Base-by-base conservation (phyloP, 2,888 invertebrate genomes). In the Ramazzottius varieornatus region DNA sequence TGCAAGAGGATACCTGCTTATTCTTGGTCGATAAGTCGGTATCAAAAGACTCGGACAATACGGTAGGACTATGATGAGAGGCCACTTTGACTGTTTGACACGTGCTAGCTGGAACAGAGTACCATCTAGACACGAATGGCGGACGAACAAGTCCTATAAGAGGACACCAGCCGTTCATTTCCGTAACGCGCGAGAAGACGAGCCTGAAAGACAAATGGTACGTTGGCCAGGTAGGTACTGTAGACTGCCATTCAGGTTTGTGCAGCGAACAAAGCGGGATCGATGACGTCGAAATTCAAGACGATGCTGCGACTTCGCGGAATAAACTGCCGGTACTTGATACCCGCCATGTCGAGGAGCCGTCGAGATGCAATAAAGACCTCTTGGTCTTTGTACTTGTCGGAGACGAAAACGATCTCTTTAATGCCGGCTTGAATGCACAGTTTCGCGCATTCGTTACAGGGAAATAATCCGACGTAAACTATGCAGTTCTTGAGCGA, bases 381-480 rank as follows among this genome's bases (percentile, higher is more conserved):
- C 0, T 78, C 73, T 72, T 86, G 86, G 1, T 83, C 75, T 0
- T 80, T 78, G 75, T 88, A 82, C 73, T 90, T 89, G 74, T 92
- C 88, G 0, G 86, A 86, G 72, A 88, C 78, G 73, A 86, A 93
- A 16, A 76, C 40, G 40, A 40, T 75, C 65, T 84, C 82, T 65
- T 77, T 82, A 34, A 94, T 88, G 0, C 92, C 88, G 1, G 90
- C 84, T 73, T 98, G 96, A 70, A 96, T 90, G 34, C 98, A 89
- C 34, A 93, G 79, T 76, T 98, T 98, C 0, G 94, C 88, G 78
- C 96, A 98, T 76, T 94, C 93, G 73, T 94, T 93, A 75, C 96
- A 98, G 0, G 96, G 96, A 75, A 94, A 96, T 29, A 92, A 77
- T 0, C 84, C 86, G 0, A 91, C 88, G 73, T 90, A 98, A 0